Evolutionary conservation across 1,140 invertebrate genomes (phyloP).

Genomic region (Neuroterus valhalla): DNA sequence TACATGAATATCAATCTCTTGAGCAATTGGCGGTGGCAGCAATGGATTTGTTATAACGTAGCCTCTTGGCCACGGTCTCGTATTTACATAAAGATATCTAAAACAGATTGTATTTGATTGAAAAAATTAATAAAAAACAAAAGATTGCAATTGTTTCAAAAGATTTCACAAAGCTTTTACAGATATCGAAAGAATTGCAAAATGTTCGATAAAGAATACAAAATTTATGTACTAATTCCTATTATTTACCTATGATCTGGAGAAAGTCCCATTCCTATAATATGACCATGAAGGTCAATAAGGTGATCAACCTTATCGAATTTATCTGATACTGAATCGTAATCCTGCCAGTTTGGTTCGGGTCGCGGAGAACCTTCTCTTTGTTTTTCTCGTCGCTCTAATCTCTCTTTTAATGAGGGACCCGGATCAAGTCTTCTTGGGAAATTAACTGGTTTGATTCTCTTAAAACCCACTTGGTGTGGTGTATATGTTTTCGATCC

Average conservation of each 20-base stretch:
- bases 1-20: constrained; percentile 93
- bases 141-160: no score
- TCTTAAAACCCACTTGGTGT: constrained; percentile 91
- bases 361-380: constrained; percentile 72
- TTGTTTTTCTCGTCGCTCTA: constrained; percentile 77
- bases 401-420: constrained; percentile 80
- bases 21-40: constrained; percentile 90
- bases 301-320: constrained; percentile 89
- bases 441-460: constrained; percentile 84
- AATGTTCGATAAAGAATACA: neutral
- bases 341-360: constrained; percentile 83
- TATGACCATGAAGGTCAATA: constrained; percentile 91
- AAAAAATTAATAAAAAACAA: no score
- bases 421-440: constrained; percentile 82
- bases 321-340: constrained; percentile 81
- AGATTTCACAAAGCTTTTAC: neutral
- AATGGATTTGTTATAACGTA: constrained; percentile 87
- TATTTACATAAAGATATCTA: constrained; percentile 91
- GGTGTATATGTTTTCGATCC: constrained; percentile 90
- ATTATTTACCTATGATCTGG: constrained; percentile 88
- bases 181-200: constrained; percentile 30
- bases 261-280: constrained; percentile 91
- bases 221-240: no score
- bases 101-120: constrained; percentile 38
- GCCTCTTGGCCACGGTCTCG: constrained; percentile 88